These are phyloP conservation scores for Strigops habroptila DNA, from an alignment of 2,113 vertebrate species.

Conservation along the genomic window DNA sequence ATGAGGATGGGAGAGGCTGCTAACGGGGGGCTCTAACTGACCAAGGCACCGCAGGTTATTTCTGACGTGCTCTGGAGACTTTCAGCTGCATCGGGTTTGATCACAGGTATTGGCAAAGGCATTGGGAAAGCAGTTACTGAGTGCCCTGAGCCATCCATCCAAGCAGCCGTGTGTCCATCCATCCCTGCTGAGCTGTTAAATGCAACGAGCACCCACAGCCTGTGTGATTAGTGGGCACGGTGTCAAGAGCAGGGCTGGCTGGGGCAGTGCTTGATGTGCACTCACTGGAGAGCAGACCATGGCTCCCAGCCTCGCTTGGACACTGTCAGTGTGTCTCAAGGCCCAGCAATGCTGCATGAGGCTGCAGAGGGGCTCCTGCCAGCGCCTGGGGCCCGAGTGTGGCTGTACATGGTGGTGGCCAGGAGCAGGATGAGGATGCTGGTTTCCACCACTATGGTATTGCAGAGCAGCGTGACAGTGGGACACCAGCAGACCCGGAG, in stretches of 20 bases:
- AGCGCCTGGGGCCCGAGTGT: background rate
- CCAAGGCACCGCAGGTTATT: background rate
- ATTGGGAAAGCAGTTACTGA: background rate
- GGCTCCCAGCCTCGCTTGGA: background rate
- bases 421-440: background rate
- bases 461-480: background rate
- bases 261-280: background rate
- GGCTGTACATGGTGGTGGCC: background rate
- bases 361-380: background rate
- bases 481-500: background rate
- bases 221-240: background rate
- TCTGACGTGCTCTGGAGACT: background rate
- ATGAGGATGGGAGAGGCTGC: background rate
- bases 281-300: background rate
- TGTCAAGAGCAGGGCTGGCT: background rate
- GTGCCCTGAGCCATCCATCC: background rate
- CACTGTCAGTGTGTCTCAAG: fast-evolving
- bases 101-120: background rate
- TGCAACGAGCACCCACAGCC: background rate
- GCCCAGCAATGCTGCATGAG: background rate
- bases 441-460: fast-evolving
- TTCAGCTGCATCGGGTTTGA: background rate
- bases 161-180: fast-evolving
- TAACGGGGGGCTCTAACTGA: background rate
- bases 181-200: background rate